Evolutionary conservation across 2,888 invertebrate genomes (phyloP).

Genomic region (Sclerodermus sp.): DNA sequence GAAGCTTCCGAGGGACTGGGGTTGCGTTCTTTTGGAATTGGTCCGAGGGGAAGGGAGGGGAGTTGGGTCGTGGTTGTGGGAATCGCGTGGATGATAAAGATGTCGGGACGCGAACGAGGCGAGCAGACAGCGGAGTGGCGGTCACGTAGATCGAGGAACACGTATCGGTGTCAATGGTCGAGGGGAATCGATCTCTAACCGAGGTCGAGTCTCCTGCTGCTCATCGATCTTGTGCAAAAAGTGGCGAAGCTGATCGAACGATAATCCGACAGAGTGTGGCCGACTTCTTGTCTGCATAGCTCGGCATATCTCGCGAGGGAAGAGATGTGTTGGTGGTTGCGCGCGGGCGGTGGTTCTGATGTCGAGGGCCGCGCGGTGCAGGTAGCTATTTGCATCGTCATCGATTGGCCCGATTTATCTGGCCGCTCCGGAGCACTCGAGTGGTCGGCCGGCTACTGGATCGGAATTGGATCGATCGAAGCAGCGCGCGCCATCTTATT

Average conservation of each 20-base stretch:
- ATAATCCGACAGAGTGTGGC: conserved; percentile 5
- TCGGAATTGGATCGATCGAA: conserved; percentile 1
- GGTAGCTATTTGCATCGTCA: conserved; percentile 25
- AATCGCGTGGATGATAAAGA: too few relatives aligned
- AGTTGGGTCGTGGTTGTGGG: too few relatives aligned
- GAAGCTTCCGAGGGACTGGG: too few relatives aligned
- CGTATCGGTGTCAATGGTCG: neutral
- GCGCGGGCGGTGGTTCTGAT: neutral
- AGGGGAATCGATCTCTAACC: neutral
- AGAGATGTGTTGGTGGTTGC: neutral
- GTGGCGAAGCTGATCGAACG: conserved; percentile 6
- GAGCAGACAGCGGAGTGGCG: too few relatives aligned
- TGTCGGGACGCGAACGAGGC: too few relatives aligned
- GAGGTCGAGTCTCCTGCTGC: neutral
- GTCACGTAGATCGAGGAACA: too few relatives aligned
- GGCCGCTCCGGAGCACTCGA: conserved; percentile 7
- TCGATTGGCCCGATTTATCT: conserved; percentile 21
- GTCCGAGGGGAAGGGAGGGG: too few relatives aligned
- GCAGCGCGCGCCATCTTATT: too few relatives aligned
- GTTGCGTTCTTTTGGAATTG: too few relatives aligned
- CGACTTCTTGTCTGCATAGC: conserved; percentile 18
- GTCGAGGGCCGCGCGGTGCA: neutral
- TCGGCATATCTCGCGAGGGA: neutral
- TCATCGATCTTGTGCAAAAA: conserved; percentile 2
- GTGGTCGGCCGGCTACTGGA: conserved; percentile 3